Conservation (phyloP, 2,888 invertebrate genomes). For the Patella pellucida region DNA sequence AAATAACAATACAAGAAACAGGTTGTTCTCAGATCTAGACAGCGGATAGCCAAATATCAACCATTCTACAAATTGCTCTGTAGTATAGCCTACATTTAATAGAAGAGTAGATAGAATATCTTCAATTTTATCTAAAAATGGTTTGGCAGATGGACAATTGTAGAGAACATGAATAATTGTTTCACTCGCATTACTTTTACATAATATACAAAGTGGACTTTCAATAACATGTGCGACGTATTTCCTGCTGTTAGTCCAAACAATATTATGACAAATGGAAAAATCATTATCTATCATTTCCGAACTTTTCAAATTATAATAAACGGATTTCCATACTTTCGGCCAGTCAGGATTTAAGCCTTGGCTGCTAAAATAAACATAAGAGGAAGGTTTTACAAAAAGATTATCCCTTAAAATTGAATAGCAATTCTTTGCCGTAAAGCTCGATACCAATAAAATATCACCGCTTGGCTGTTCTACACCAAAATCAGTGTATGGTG, state of each 20-base stretch:
- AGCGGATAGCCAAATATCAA: neutral
- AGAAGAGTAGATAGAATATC: neutral
- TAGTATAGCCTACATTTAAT: neutral
- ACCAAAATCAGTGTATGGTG: neutral
- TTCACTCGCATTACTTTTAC: neutral
- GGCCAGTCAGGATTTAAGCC: neutral
- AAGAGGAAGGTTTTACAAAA: neutral
- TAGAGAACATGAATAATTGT: neutral
- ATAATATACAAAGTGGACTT: neutral
- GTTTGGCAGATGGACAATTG: neutral
- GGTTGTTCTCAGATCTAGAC: neutral
- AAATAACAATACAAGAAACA: neutral
- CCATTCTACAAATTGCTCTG: neutral
- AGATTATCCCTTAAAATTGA: neutral
- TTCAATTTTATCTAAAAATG: neutral
- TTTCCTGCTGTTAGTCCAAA: conserved; percentile 1
- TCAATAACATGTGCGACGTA: neutral
- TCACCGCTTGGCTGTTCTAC: neutral
- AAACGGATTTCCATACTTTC: neutral
- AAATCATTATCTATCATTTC: conserved; percentile 8
- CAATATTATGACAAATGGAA: neutral
- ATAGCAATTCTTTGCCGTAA: conserved; percentile 1
- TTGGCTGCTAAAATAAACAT: neutral
- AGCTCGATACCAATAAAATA: neutral
- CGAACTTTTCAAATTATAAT: neutral